Evolutionary conservation across 2,797 vertebrate species (phyloP), one percentile per base, ranked within the genome.

Genomic region (Otus scops): DNA sequence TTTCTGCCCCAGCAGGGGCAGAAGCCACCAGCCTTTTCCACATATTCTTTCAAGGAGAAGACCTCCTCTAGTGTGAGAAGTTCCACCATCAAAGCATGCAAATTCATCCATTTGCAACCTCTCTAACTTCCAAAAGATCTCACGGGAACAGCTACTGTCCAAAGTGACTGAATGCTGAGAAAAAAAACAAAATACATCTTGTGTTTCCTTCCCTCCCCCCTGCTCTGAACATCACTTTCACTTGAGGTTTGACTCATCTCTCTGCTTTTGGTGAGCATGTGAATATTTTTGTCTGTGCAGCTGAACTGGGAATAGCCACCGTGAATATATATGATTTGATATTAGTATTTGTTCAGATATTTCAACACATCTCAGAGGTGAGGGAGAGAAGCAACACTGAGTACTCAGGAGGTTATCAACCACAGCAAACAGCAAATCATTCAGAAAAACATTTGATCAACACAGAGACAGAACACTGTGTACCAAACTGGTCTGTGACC

Each of bases 361-460:
- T 91, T 81, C 75, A 82, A 56, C 43, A 57, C 18, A 7, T 67
- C 67, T 84, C 68, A 75, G 59, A 91, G 80, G 39, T 20, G 14
- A 85, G 27, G 27, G 22, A 50, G 54, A 64, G 45, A 92, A 80
- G 26, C n/a, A 82, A 48, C 21, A 14, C 34, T 20, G 53, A 85
- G 34, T 50, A 39, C 27, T 80, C 71, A 7, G 60, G 27, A 82
- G 19, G 32, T 89, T 93, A 78, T 70, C 60, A 56, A 48, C n/a
- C 56, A 63, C 48, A 59, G 68, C 36, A 91, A 91, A 88, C 32
- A 50, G 47, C 53, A 80, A 91, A 79, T 43, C 30, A 80, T 67
- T 85, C 70, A 65, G 47, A 83, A 93, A 89, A 77, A 12, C n/a
- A 36, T 74, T 80, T 91, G 86, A 92, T 89, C 71, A 91, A 82